These are phyloP conservation scores for Rhinella marina DNA, from an alignment of 2,797 vertebrate genomes.

Conservation along the genomic window DNA sequence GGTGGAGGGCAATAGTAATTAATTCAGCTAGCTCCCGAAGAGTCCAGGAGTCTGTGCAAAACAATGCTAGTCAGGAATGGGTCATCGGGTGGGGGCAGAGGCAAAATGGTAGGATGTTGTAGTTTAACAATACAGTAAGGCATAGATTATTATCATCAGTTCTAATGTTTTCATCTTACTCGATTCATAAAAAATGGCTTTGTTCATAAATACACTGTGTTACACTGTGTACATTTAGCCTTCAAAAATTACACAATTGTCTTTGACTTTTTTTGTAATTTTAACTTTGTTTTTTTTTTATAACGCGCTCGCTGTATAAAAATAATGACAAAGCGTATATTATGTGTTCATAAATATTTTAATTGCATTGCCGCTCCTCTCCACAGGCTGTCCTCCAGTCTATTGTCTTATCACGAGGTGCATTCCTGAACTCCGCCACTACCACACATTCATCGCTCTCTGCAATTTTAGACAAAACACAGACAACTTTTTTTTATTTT, in stretches of 20 bases:
- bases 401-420: constrained; percentile 24
- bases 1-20: too few relatives aligned
- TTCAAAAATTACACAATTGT: not conserved
- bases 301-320: constrained; percentile 28
- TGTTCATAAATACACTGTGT: not conserved
- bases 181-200: not conserved
- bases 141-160: not conserved
- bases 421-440: constrained; percentile 20
- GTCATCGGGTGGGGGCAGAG: too few relatives aligned
- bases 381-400: constrained; percentile 31
- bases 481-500: constrained; percentile 22
- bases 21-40: too few relatives aligned
- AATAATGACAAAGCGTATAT: constrained; percentile 30
- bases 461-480: constrained; percentile 8
- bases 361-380: constrained; percentile 36
- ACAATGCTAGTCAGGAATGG: too few relatives aligned
- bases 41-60: too few relatives aligned
- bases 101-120: too few relatives aligned
- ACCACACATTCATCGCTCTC: not conserved
- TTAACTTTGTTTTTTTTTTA: not conserved
- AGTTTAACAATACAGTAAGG: too few relatives aligned
- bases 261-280: not conserved
- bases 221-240: not conserved
- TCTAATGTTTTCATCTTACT: not conserved
- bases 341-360: constrained; percentile 58